phyloP scores from a whole-genome alignment of 2,797 vertebrate genomes.

The Gephyroberyx darwinii region DNA sequence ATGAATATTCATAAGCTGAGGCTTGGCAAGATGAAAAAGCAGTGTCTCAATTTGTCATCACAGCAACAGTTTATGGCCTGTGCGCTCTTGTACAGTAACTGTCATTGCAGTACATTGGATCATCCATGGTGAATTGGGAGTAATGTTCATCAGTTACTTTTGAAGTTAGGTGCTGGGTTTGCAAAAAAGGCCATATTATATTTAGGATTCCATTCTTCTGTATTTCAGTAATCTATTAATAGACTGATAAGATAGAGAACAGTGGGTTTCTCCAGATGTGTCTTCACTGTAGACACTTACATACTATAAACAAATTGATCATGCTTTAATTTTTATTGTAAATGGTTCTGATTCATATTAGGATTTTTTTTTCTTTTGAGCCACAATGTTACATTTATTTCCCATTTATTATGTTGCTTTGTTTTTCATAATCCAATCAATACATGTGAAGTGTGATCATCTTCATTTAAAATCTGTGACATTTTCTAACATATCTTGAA shows the following conservation, averaged over 20 bases:
- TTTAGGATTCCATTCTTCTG: slow-evolving; percentile 41
- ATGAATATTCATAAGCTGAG: slow-evolving; percentile 70
- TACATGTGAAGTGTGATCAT: not conserved
- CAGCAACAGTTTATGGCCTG: slow-evolving; percentile 40
- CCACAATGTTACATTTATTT: too few species aligned
- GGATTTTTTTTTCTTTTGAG: too few species aligned
- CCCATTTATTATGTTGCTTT: not conserved
- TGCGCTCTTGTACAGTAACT: slow-evolving; percentile 45
- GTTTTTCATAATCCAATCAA: not conserved
- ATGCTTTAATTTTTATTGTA: too few species aligned
- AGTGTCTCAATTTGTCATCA: slow-evolving; percentile 51
- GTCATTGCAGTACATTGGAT: slow-evolving; percentile 18
- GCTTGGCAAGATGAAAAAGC: slow-evolving; percentile 38
- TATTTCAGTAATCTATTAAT: slow-evolving; percentile 33
- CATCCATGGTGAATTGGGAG: slow-evolving; percentile 7
- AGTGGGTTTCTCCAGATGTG: too few species aligned
- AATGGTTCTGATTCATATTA: too few species aligned
- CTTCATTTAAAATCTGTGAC: slow-evolving; percentile 1
- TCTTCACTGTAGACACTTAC: too few species aligned
- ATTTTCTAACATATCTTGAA: slow-evolving; percentile 34
- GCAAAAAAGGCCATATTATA: slow-evolving; percentile 26
- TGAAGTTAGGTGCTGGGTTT: slow-evolving; percentile 38
- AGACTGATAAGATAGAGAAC: slow-evolving; percentile 7
- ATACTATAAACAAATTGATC: too few species aligned
- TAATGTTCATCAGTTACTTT: slow-evolving; percentile 54